These are phyloP conservation scores for Etheostoma perlongum DNA, from an alignment of 2,797 vertebrate genomes.

Conservation along the genomic window DNA sequence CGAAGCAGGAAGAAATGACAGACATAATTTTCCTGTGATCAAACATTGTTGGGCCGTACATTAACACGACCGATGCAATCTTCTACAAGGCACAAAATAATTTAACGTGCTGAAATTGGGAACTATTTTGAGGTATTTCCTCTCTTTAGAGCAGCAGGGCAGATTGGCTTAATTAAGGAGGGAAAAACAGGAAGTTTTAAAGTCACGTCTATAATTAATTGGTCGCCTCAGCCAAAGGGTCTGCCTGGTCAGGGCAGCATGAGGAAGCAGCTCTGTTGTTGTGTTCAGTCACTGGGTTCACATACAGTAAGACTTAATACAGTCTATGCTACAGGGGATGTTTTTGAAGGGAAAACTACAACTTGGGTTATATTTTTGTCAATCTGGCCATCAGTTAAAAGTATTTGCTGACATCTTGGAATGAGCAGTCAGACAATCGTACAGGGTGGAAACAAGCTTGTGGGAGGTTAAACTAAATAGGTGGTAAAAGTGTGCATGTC, in stretches of 20 bases:
- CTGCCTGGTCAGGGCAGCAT: conserved; percentile 77
- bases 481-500: background rate
- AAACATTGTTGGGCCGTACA: conserved; percentile 83
- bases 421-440: background rate
- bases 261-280: conserved; percentile 77
- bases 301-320: conserved; percentile 23
- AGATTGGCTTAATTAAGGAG: conserved; percentile 88
- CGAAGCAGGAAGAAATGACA: conserved; percentile 88
- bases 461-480: background rate
- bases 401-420: background rate
- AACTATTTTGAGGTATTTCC: conserved; percentile 88
- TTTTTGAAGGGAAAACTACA: conserved; percentile 34
- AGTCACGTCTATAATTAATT: conserved; percentile 89
- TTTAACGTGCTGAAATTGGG: conserved; percentile 85
- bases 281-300: conserved; percentile 61
- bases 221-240: conserved; percentile 82
- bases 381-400: background rate
- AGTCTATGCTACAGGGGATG: conserved; percentile 8
- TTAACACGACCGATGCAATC: conserved; percentile 86
- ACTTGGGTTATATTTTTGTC: conserved; percentile 12
- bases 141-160: conserved; percentile 78
- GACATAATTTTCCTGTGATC: conserved; percentile 86
- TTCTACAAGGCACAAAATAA: conserved; percentile 75
- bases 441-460: background rate
- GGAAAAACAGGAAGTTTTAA: conserved; percentile 90